These are phyloP conservation scores for Drosophila atroscutellata DNA, from an alignment of 2,888 invertebrate species.

Conservation along the genomic window DNA sequence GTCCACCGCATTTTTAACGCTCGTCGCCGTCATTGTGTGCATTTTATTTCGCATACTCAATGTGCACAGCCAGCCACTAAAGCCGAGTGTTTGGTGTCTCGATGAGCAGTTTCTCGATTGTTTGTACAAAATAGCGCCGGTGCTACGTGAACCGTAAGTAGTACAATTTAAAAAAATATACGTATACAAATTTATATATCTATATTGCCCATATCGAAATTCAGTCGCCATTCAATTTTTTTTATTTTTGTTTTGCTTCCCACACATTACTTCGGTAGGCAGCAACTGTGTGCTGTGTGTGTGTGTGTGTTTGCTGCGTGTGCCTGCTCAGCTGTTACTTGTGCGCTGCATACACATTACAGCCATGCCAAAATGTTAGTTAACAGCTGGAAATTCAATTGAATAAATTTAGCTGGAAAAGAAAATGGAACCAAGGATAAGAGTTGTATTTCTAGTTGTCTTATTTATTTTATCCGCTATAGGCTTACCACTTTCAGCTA, in stretches of 20 bases:
- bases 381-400: slow-evolving; percentile 5
- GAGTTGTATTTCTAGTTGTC: neutral
- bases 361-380: slow-evolving; percentile 60
- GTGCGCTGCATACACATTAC: slow-evolving; percentile 37
- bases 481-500: neutral
- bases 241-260: slow-evolving; percentile 35
- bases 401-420: neutral
- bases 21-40: slow-evolving; percentile 92
- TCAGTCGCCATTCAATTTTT: slow-evolving; percentile 10
- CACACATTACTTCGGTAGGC: slow-evolving; percentile 10
- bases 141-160: slow-evolving; percentile 94
- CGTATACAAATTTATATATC: neutral
- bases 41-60: slow-evolving; percentile 93
- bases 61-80: slow-evolving; percentile 92
- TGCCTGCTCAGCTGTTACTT: slow-evolving; percentile 49
- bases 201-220: slow-evolving; percentile 15
- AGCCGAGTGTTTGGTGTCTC: slow-evolving; percentile 91
- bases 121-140: slow-evolving; percentile 91
- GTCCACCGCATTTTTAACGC: slow-evolving; percentile 93
- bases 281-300: slow-evolving; percentile 15
- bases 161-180: slow-evolving; percentile 3
- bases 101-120: slow-evolving; percentile 91
- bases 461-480: neutral
- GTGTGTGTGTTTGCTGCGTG: slow-evolving; percentile 14
- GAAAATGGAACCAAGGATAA: neutral